A percentile compares a stretch with the other conserved stretches of the same genome.
These are phyloP conservation scores for Drosophila merina DNA, from an alignment of 2,888 invertebrate species.

Conservation along the genomic window DNA sequence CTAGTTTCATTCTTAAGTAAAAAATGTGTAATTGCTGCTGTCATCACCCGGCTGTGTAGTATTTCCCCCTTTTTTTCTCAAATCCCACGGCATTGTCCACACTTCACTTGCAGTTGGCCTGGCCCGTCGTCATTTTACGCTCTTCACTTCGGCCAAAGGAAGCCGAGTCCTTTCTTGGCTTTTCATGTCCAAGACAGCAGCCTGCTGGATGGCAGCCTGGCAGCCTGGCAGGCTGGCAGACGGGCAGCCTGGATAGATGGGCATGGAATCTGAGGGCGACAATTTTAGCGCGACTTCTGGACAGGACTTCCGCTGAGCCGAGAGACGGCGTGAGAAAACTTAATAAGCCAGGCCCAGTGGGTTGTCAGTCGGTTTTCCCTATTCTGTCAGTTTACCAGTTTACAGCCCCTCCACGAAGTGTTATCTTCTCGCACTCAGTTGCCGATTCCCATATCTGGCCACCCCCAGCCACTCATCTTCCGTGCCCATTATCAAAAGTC, in stretches of 20 bases:
- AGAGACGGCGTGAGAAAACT: conserved; percentile 8
- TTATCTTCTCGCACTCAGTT: conserved; percentile 74
- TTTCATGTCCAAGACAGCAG: conserved; percentile 38
- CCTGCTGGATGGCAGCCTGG: conserved; percentile 8
- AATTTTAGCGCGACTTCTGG: conserved; percentile 69
- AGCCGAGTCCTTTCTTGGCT: conserved; percentile 37
- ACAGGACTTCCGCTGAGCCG: conserved; percentile 67
- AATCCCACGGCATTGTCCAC: conserved; percentile 56
- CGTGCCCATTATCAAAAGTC: conserved; percentile 70
- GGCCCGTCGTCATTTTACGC: background rate
- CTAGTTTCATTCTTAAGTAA: background rate
- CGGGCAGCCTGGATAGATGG: conserved; percentile 34
- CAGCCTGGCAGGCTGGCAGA: conserved; percentile 26
- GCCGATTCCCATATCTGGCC: conserved; percentile 38
- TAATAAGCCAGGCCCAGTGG: conserved; percentile 8
- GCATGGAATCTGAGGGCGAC: conserved; percentile 53
- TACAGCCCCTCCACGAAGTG: conserved; percentile 43
- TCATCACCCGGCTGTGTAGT: background rate
- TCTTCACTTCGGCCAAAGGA: background rate
- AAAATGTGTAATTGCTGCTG: conserved; percentile 34
- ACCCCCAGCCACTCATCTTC: conserved; percentile 20
- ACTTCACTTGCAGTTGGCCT: conserved; percentile 56
- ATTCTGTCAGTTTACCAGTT: conserved; percentile 9
- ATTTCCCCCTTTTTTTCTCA: conserved; percentile 20
- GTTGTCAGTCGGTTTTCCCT: conserved; percentile 7